A percentile compares a stretch with the other conserved stretches of the same genome.
phyloP scores from a whole-genome alignment of 2,113 vertebrate species.

The Mirza zaza region DNA sequence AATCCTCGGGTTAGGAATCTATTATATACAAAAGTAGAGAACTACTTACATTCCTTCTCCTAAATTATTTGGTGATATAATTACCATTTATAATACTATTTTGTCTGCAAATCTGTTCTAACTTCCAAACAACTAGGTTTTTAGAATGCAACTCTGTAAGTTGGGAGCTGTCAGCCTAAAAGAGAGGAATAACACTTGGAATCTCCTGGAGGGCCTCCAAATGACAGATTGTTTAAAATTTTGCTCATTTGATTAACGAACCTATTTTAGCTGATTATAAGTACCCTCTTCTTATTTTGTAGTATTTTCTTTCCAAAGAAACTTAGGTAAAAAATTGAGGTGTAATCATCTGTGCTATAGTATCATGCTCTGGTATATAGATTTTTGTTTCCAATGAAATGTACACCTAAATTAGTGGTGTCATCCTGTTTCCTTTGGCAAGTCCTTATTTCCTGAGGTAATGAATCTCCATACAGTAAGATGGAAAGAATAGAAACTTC shows the following conservation, averaged over 20 bases:
- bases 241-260: slow-evolving; percentile 26
- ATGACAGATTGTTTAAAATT: neutral
- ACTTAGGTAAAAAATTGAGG: neutral
- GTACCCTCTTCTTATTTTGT: neutral
- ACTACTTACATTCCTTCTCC: neutral
- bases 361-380: neutral
- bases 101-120: slow-evolving; percentile 1
- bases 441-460: neutral
- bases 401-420: neutral
- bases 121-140: neutral
- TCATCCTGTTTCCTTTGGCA: neutral
- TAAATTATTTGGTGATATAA: slow-evolving; percentile 2
- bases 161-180: neutral
- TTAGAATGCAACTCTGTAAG: neutral
- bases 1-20: neutral
- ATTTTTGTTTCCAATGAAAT: neutral
- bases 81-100: neutral
- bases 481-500: neutral
- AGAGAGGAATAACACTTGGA: neutral
- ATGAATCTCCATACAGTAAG: neutral
- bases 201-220: neutral
- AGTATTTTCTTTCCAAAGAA: neutral
- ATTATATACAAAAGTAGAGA: neutral
- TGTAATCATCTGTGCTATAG: neutral
- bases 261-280: neutral